phyloP scores from a whole-genome alignment of 2,797 vertebrate genomes.

The Paramormyrops hopkinsi region DNA sequence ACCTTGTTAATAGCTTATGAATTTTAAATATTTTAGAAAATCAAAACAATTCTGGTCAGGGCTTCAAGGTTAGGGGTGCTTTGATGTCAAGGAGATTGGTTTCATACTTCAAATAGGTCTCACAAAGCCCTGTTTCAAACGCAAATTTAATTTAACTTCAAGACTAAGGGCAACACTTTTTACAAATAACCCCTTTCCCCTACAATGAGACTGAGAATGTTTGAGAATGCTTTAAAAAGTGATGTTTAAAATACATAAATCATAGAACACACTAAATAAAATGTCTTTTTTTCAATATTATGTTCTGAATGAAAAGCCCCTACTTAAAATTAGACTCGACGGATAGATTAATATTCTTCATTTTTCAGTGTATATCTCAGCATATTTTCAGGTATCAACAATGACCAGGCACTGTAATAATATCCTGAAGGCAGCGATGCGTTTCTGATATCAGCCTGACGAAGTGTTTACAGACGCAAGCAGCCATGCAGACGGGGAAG shows the following conservation, averaged over 20 bases:
- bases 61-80: not conserved
- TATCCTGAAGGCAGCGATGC: not conserved
- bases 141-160: conserved; percentile 8
- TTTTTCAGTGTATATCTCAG: not conserved
- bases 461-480: not conserved
- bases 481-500: not conserved
- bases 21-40: conserved; percentile 9
- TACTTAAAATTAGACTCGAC: not conserved
- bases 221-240: not conserved
- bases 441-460: not conserved
- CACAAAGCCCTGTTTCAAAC: not conserved
- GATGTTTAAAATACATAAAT: not conserved
- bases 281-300: not conserved
- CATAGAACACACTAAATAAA: not conserved
- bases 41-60: not conserved
- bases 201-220: not conserved
- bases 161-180: not conserved
- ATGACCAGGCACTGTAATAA: not conserved
- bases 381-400: not conserved
- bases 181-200: not conserved
- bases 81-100: conserved; percentile 8
- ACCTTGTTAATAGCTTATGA: not conserved
- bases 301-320: not conserved
- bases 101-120: conserved; percentile 5
- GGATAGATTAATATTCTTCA: not conserved